These are phyloP conservation scores for Zoroaster sp. DNA, from an alignment of 53 echinoderm and acorn worm genomes.

Conservation along the genomic window DNA sequence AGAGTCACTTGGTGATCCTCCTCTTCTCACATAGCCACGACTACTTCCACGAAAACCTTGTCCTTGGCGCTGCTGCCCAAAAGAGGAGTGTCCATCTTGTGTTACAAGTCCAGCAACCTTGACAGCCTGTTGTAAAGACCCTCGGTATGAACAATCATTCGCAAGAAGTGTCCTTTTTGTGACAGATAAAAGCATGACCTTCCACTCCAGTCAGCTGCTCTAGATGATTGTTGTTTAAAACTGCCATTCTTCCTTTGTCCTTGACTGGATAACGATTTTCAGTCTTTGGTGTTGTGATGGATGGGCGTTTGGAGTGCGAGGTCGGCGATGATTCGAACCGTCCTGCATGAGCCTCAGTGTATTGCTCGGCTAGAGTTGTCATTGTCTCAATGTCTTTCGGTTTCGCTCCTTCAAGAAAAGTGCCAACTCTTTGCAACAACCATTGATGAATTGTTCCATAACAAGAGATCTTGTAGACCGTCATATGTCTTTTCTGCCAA, in stretches of 20 bases:
- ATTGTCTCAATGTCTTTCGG: slow-evolving; percentile 5
- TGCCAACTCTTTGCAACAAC: neutral
- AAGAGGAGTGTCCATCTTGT: neutral
- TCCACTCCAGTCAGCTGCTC: neutral
- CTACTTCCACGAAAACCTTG: neutral
- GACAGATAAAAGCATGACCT: neutral
- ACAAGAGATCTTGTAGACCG: neutral
- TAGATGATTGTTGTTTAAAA: neutral
- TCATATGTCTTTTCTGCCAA: neutral
- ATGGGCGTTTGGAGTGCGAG: neutral
- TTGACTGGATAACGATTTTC: neutral
- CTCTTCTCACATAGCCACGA: too few species aligned
- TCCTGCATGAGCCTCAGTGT: slow-evolving; percentile 13
- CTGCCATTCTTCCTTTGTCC: neutral
- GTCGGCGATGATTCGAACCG: neutral
- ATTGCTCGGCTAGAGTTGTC: slow-evolving; percentile 32
- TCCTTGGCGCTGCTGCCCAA: neutral
- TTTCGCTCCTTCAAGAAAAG: slow-evolving; percentile 35
- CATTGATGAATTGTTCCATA: slow-evolving; percentile 37
- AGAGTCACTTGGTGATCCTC: too few species aligned
- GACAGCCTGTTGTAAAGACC: neutral
- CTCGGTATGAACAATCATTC: neutral
- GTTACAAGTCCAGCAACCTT: neutral
- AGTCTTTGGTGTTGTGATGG: neutral
- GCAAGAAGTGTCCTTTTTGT: neutral